Evolutionary conservation across 2,113 vertebrate species (phyloP).

Genomic region (Brachyhypopomus gauderio): DNA sequence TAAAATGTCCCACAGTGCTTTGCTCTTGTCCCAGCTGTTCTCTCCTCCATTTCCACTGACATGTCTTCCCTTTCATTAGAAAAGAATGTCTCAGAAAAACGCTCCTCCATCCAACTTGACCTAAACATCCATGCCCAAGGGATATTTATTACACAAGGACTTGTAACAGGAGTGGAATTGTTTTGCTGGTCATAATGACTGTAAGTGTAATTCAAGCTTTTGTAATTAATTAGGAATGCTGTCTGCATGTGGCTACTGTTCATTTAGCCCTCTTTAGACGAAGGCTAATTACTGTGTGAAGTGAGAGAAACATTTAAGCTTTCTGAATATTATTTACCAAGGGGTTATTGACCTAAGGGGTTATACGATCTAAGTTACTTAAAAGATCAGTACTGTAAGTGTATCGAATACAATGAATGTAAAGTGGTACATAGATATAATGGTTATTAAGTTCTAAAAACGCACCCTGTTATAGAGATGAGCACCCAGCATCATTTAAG

Average conservation of each 20-base stretch:
- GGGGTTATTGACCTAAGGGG: not conserved
- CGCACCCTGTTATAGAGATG: not conserved
- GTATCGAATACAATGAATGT: not conserved
- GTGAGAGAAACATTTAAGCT: constrained; percentile 63
- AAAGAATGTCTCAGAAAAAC: constrained; percentile 83
- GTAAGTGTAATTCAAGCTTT: constrained; percentile 93
- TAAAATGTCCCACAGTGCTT: constrained; percentile 81
- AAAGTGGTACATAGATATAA: not conserved
- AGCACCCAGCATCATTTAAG: not conserved
- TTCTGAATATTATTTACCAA: constrained; percentile 22
- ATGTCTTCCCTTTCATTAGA: constrained; percentile 79
- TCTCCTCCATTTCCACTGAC: constrained; percentile 47
- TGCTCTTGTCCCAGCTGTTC: constrained; percentile 57
- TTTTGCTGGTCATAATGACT: constrained; percentile 87
- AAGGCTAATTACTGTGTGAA: constrained; percentile 83
- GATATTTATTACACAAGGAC: constrained; percentile 87
- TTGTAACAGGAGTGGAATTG: constrained; percentile 87
- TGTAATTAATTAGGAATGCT: constrained; percentile 97
- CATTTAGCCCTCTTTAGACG: constrained; percentile 86
- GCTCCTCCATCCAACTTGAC: constrained; percentile 83
- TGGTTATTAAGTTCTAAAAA: not conserved
- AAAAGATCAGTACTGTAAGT: not conserved
- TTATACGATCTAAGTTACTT: not conserved
- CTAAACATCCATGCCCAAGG: constrained; percentile 87
- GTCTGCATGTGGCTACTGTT: constrained; percentile 88